A percentile compares a stretch with the other conserved stretches of the same genome.
These are phyloP conservation scores for Aratinga solstitialis DNA, from an alignment of 2,797 vertebrate species.

Conservation along the genomic window DNA sequence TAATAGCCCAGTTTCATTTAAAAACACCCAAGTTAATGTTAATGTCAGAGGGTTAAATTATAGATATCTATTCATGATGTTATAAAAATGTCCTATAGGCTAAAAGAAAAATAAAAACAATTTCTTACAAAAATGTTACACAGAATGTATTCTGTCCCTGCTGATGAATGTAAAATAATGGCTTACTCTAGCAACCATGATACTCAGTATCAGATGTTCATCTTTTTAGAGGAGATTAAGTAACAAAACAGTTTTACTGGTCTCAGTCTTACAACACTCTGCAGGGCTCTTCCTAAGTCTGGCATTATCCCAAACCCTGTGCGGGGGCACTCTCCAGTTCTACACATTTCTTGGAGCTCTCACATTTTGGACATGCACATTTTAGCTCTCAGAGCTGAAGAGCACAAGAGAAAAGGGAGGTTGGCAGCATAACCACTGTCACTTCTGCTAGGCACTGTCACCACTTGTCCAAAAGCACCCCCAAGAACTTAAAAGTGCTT, in stretches of 20 bases:
- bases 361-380: neutral
- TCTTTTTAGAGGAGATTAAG: neutral
- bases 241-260: neutral
- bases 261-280: neutral
- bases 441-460: neutral
- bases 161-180: neutral
- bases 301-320: neutral
- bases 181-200: neutral
- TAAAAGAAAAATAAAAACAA: neutral
- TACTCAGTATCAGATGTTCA: neutral
- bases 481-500: neutral
- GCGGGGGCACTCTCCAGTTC: fast-evolving
- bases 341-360: neutral
- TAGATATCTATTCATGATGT: neutral
- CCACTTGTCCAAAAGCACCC: neutral
- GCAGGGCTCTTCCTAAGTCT: neutral
- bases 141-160: neutral
- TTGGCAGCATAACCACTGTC: neutral
- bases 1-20: neutral
- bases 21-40: neutral
- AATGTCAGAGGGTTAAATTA: neutral
- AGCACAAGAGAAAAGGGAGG: neutral
- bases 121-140: neutral
- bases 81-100: neutral
- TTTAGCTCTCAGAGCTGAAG: neutral